Evolutionary conservation across 2,888 invertebrate species (phyloP).

Genomic region (Eulithis prunata): DNA sequence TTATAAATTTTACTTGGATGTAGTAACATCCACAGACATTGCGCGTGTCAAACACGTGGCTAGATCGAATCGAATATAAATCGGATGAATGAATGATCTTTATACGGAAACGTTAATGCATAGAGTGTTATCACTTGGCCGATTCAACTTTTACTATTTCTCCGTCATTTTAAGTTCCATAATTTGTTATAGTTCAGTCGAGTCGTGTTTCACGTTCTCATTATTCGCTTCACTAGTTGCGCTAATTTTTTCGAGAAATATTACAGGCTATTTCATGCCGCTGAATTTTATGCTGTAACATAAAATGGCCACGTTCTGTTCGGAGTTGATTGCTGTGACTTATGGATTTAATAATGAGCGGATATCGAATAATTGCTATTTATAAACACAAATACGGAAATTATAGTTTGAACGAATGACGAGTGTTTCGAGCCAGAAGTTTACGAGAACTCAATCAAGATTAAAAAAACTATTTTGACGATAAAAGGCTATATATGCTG

Average conservation of each 20-base stretch:
- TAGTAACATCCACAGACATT: too few species aligned
- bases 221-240: conserved; percentile 80
- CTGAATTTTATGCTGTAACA: conserved; percentile 68
- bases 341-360: conserved; percentile 61
- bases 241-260: conserved; percentile 78
- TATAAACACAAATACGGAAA: conserved; percentile 39
- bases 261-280: conserved; percentile 74
- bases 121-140: background rate
- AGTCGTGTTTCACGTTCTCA: conserved; percentile 78
- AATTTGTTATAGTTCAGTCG: conserved; percentile 71
- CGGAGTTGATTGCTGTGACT: conserved; percentile 62
- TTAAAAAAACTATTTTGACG: conserved; percentile 7
- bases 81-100: background rate
- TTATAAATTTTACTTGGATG: too few species aligned
- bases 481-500: background rate
- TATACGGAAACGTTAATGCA: background rate
- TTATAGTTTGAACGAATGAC: conserved; percentile 25
- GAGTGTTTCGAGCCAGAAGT: conserved; percentile 11
- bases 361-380: conserved; percentile 43
- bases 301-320: conserved; percentile 63
- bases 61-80: too few species aligned
- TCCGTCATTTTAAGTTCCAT: conserved; percentile 73
- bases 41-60: too few species aligned
- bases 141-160: conserved; percentile 54
- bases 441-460: conserved; percentile 29